Percentiles rank a stretch among this genome's conserved stretches.
These are phyloP conservation scores for Zapornia atra DNA, from an alignment of 2,113 vertebrate genomes.

Conservation along the genomic window DNA sequence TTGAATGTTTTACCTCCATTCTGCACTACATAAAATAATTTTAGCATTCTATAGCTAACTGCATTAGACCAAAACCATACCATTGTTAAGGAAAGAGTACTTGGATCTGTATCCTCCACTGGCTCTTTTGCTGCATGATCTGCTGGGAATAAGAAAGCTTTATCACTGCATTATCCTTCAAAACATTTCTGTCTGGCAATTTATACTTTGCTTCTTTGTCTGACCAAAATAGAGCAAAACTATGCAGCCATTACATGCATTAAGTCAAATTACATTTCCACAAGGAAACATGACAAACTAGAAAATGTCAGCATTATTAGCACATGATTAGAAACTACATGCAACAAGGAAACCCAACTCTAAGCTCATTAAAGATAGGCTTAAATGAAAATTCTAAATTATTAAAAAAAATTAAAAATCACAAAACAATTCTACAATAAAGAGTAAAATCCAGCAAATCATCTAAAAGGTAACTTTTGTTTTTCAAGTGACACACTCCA, in stretches of 20 bases:
- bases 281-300: neutral
- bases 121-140: constrained; percentile 85
- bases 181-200: neutral
- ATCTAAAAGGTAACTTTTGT: neutral
- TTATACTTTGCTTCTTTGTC: neutral
- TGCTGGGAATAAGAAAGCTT: constrained; percentile 37
- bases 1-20: neutral
- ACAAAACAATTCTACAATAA: neutral
- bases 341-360: neutral
- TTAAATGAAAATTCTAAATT: neutral
- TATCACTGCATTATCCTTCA: neutral
- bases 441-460: neutral
- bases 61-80: constrained; percentile 70
- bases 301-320: neutral
- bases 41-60: no score
- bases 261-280: neutral
- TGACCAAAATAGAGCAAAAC: neutral
- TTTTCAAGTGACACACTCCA: neutral
- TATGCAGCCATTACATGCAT: neutral
- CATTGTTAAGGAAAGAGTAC: constrained; percentile 85
- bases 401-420: neutral
- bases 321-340: neutral
- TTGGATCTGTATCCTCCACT: constrained; percentile 94
- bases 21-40: neutral
- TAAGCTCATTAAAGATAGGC: neutral